Base-by-base conservation (phyloP, 2,888 invertebrate species). In the Epinotia brunnichana region DNA sequence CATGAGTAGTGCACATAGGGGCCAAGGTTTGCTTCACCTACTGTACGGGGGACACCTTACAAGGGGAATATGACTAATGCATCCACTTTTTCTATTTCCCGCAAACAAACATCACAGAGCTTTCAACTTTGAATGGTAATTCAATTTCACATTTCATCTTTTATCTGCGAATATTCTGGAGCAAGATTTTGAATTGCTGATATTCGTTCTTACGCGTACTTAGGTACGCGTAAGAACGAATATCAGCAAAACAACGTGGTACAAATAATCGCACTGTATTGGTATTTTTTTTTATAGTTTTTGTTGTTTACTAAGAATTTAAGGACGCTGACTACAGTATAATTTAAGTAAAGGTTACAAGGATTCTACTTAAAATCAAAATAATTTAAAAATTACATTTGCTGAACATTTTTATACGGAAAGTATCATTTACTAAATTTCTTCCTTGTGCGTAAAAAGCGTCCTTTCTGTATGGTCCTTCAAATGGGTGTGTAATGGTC, bases 81-180 rank as follows among this genome's bases (percentile, higher is more conserved):
- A 90, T 87, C 85, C 86, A 84, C 83, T 86, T 87, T 87, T 85
- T 85, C 84, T 85, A 76, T 80, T 74, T 85, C 81, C 87, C 85
- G 81, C 87, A 88, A 86, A 87, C 84, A 90, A 87, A 90, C 86
- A 90, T 89, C 89, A 90, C 82, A 89, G 85, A 83, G 84, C 80
- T 84, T 83, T 84, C 83, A 81, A 83, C 82, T 85, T 84, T 82
- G 85, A 83, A 84, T 81, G 82, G 87, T 86, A 87, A 90, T 88
- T 87, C 83, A 87, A 88, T 90, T 88, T 87, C 81, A 80, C 82
- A 83, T 87, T 88, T 85, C 82, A 87, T 83, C 83, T 85, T 81
- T 82, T 75, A 75, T 78, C 76, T 70, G 60, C 53, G 72, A 77
- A 79, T 78, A 79, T 76, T 39, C 70, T 76, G 76, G 76, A 73